Evolutionary conservation across 2,113 vertebrate genomes (phyloP).

Genomic region (Aythya baeri): DNA sequence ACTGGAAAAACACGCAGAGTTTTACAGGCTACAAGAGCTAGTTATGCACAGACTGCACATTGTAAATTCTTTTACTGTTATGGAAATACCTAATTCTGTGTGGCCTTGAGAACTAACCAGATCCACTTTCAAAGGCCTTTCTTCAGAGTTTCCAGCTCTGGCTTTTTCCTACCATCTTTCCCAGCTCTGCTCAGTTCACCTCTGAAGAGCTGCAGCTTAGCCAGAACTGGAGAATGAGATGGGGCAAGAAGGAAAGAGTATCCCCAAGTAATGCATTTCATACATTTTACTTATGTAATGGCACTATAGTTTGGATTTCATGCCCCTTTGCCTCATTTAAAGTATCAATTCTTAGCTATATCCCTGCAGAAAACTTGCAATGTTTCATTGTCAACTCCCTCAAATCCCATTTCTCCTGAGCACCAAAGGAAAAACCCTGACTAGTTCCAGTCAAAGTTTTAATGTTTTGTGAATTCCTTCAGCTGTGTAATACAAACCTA

Average conservation of each 20-base stretch:
- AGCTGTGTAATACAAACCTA: constrained; percentile 20
- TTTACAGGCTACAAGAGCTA: constrained; percentile 34
- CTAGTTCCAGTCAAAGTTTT: constrained; percentile 11
- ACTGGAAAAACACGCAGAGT: background rate
- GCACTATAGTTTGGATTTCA: constrained; percentile 20
- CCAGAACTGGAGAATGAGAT: background rate
- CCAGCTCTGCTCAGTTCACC: constrained; percentile 25
- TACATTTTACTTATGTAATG: background rate
- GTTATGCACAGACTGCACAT: constrained; percentile 5
- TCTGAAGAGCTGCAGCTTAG: constrained; percentile 1
- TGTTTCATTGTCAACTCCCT: constrained; percentile 12
- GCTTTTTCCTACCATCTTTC: constrained; percentile 58
- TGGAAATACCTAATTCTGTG: constrained; percentile 72
- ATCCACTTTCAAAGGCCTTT: constrained; percentile 65
- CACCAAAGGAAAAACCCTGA: constrained; percentile 26
- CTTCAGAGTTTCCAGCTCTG: constrained; percentile 64
- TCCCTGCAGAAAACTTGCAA: background rate
- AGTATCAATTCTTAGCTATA: background rate
- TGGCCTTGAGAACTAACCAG: constrained; percentile 56
- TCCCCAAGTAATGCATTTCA: constrained; percentile 26
- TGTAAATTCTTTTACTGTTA: constrained; percentile 69
- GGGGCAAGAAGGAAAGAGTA: background rate
- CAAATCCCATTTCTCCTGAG: background rate
- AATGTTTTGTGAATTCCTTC: constrained; percentile 39
- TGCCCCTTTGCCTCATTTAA: background rate